Evolutionary conservation across 2,797 vertebrate species (phyloP).

Genomic region (Neopelma chrysocephalum): DNA sequence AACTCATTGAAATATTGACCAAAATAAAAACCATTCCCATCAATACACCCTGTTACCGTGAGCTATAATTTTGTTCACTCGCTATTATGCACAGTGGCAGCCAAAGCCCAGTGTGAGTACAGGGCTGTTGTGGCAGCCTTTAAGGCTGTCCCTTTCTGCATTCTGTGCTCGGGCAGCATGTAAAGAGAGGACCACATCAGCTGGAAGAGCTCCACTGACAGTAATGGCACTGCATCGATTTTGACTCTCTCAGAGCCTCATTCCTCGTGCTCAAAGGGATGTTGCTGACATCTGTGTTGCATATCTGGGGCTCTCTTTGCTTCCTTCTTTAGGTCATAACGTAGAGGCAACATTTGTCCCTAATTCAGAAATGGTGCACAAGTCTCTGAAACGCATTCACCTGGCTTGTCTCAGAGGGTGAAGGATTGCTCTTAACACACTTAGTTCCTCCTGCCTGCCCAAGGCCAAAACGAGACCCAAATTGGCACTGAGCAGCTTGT

Average conservation of each 20-base stretch:
- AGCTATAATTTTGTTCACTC: neutral
- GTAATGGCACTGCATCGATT: neutral
- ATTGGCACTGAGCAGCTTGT: neutral
- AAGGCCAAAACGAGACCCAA: neutral
- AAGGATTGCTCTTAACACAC: neutral
- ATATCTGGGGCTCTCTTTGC: neutral
- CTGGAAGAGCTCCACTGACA: neutral
- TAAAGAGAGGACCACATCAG: neutral
- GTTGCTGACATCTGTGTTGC: neutral
- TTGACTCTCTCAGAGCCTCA: neutral
- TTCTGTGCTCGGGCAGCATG: neutral
- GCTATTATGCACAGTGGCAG: neutral
- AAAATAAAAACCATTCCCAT: slow-evolving; percentile 6
- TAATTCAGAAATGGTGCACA: neutral
- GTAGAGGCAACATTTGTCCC: neutral
- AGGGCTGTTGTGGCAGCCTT: neutral
- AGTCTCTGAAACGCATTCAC: neutral
- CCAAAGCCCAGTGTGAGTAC: neutral
- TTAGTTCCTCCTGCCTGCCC: neutral
- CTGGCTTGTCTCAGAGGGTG: neutral
- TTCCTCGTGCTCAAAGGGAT: neutral
- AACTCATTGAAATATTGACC: slow-evolving; percentile 43
- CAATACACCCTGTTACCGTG: neutral
- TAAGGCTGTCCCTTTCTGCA: neutral
- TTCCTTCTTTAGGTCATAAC: neutral